phyloP scores from a whole-genome alignment of 1,140 invertebrate species.

The Dysdera silvatica region DNA sequence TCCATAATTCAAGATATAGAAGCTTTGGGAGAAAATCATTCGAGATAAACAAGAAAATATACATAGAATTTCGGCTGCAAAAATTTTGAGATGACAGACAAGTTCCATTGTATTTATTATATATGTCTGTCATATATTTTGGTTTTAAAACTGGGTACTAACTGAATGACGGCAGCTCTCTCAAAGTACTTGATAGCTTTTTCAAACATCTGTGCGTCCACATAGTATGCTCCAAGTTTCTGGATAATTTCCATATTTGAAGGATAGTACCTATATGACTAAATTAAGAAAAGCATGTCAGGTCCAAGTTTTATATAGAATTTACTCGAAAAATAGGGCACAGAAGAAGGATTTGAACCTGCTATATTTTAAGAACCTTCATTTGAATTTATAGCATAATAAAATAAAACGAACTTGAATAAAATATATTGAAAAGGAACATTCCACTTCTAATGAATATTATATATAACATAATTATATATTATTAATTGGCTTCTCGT shows the following conservation, averaged over 20 bases:
- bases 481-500: no score
- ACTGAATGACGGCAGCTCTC: slow-evolving; percentile 74
- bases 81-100: no score
- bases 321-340: no score
- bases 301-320: no score
- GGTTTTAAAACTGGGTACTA: slow-evolving; percentile 35
- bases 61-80: no score
- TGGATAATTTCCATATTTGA: slow-evolving; percentile 81
- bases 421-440: no score
- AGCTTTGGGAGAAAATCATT: slow-evolving; percentile 10
- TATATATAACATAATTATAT: no score
- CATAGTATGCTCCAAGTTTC: slow-evolving; percentile 84
- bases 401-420: neutral
- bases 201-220: slow-evolving; percentile 80
- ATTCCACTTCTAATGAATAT: no score
- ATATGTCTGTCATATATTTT: neutral
- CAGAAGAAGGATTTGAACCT: no score
- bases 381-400: neutral
- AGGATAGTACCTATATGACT: slow-evolving; percentile 82
- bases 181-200: slow-evolving; percentile 84
- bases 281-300: slow-evolving; percentile 30
- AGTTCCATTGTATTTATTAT: no score
- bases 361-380: neutral
- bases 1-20: neutral
- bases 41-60: neutral